phyloP scores from a whole-genome alignment of 2,113 vertebrate genomes.

The Apus apus region DNA sequence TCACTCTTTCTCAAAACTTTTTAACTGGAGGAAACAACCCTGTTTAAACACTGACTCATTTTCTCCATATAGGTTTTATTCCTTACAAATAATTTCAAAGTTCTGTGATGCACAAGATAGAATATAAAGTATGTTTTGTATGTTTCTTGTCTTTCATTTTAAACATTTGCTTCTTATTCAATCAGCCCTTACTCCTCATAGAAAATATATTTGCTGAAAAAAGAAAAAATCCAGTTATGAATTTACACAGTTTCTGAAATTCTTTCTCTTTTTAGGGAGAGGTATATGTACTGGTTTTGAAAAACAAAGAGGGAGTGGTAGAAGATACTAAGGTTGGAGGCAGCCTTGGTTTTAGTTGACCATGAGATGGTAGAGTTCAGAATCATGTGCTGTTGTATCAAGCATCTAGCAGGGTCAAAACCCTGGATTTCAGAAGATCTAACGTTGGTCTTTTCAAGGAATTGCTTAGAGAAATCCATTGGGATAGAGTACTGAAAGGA shows the following conservation, averaged over 20 bases:
- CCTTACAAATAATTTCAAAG: neutral
- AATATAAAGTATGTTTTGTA: neutral
- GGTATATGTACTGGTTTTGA: neutral
- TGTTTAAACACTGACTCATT: neutral
- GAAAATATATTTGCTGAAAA: neutral
- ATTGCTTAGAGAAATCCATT: no score
- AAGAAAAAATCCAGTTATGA: neutral
- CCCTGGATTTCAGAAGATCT: no score
- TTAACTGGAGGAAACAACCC: neutral
- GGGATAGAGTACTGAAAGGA: no score
- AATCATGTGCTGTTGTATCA: no score
- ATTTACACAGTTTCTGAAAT: neutral
- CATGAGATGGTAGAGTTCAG: no score
- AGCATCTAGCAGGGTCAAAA: no score
- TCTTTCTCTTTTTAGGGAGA: neutral
- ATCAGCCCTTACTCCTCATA: neutral
- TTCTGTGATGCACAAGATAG: neutral
- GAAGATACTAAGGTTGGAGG: no score
- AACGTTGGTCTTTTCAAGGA: no score
- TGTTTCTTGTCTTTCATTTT: neutral
- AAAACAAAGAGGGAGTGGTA: no score
- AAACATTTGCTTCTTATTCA: neutral
- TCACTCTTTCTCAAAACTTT: neutral
- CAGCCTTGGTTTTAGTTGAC: no score
- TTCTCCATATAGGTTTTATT: neutral